Base-by-base conservation (phyloP, 2,113 vertebrate genomes). In the Varanus komodoensis region DNA sequence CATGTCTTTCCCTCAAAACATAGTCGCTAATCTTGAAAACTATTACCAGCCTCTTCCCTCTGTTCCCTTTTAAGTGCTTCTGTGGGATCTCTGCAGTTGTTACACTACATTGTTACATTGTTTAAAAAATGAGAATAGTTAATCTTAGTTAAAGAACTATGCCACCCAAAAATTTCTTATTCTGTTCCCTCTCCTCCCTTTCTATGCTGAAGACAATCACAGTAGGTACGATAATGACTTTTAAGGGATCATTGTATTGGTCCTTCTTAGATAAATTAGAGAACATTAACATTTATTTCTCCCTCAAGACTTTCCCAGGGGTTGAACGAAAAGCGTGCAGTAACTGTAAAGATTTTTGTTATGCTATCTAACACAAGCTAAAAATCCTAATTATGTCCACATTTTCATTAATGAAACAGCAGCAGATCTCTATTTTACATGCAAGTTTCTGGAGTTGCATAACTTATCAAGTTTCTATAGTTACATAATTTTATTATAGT, bases 321-420 rank as follows among this genome's bases (percentile, higher is more conserved):
- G 12, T 89, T 89, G 27, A 21, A 32, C 8, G 69, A 52, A 89
- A 69, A 38, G 12, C 5, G 9, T 71, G 21, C 32, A 34, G n/a
- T 48, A 68, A 69, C 90, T 91, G 61, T 82, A 92, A 84, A 93
- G 93, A 93, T 94, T 95, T 73, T 79, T 91, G 89, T 80, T 91
- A 93, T 50, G 87, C 75, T 88, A 80, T 23, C 61, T 84, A 87
- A 69, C 11, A 17, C 12, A 12, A 4, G 25, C 48, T 75, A 32
- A 83, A 73, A 48, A 87, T 52, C 77, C 57, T 67, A 67, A 27
- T 68, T 68, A 12, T 74, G 5, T 87, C 25, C 21, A 68, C 74
- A 21, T 82, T 8, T 7, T 29, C 78, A 68, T 77, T 75, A 48
- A 84, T 68, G 32, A 81, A 6, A 48, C 89, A 90, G 92, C 83